phyloP scores from a whole-genome alignment of 2,113 vertebrate species.

The Jaculus jaculus region DNA sequence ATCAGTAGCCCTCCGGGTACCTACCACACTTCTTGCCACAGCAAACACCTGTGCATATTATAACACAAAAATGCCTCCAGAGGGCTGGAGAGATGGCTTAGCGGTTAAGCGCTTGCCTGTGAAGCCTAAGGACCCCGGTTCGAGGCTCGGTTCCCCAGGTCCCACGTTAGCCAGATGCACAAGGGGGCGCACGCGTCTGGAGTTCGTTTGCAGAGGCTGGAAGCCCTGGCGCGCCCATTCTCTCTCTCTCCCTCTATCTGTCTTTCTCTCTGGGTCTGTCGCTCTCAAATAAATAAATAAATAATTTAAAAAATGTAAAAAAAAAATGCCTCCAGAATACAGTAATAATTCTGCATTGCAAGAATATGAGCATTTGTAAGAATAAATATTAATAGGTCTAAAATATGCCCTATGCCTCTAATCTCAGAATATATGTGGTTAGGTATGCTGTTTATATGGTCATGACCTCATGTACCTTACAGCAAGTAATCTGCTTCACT shows the following conservation, averaged over 20 bases:
- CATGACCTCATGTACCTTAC: background rate
- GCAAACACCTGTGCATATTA: slow-evolving; percentile 40
- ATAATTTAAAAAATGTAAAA: too few relatives aligned
- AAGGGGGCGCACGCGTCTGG: too few relatives aligned
- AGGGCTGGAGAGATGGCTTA: too few relatives aligned
- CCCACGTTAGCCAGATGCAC: too few relatives aligned
- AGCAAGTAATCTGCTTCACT: background rate
- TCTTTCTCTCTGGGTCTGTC: too few relatives aligned
- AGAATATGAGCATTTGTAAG: slow-evolving; percentile 23
- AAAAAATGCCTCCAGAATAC: background rate
- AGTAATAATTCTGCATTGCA: slow-evolving; percentile 29
- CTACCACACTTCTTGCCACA: background rate
- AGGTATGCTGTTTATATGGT: background rate
- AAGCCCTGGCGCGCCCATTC: too few relatives aligned
- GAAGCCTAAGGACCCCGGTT: too few relatives aligned
- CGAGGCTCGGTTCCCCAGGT: too few relatives aligned
- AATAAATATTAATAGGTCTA: slow-evolving; percentile 19
- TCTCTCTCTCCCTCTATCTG: too few relatives aligned
- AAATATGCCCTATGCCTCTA: slow-evolving; percentile 22
- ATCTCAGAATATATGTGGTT: background rate
- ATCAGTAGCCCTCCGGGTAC: background rate
- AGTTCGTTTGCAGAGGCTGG: too few relatives aligned
- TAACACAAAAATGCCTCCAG: background rate
- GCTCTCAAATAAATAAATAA: too few relatives aligned
- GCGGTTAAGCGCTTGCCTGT: too few relatives aligned